These are phyloP conservation scores for Virgularia gustaviana DNA, from an alignment of 92 coral and sea anemone species.

Conservation along the genomic window DNA sequence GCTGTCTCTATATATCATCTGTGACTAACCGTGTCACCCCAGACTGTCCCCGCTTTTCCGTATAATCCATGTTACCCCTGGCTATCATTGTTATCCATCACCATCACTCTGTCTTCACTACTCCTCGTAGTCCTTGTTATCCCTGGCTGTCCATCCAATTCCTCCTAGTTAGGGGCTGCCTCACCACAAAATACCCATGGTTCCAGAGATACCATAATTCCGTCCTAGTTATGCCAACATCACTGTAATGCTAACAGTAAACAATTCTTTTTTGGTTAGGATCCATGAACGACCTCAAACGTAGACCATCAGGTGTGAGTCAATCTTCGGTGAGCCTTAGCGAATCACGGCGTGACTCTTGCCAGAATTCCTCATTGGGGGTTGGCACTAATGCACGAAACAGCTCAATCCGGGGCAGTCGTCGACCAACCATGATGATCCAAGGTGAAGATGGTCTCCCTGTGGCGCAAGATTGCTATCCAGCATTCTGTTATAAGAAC, in stretches of 20 bases:
- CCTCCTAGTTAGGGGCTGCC: too few species aligned
- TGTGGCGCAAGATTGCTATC: slow-evolving; percentile 80
- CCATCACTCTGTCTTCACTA: too few species aligned
- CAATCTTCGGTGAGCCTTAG: slow-evolving; percentile 16
- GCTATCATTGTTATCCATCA: too few species aligned
- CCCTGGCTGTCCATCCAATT: too few species aligned
- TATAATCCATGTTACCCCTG: too few species aligned
- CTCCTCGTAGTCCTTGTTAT: too few species aligned
- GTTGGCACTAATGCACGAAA: neutral
- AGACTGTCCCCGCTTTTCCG: too few species aligned
- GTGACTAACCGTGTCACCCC: too few species aligned
- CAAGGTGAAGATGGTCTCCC: slow-evolving; percentile 36
- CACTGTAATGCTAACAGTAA: neutral
- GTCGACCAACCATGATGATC: slow-evolving; percentile 34
- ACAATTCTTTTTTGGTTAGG: neutral
- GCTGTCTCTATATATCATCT: neutral
- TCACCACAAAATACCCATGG: too few species aligned
- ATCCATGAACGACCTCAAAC: slow-evolving; percentile 2
- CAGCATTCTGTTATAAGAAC: slow-evolving; percentile 80
- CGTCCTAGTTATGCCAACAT: neutral
- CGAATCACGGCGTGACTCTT: slow-evolving; percentile 12
- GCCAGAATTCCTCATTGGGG: neutral
- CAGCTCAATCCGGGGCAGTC: slow-evolving; percentile 29
- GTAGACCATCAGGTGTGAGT: slow-evolving; percentile 3
- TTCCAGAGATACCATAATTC: too few species aligned